phyloP scores from a whole-genome alignment of 1,140 invertebrate genomes.

The Potamilus streckersoni region DNA sequence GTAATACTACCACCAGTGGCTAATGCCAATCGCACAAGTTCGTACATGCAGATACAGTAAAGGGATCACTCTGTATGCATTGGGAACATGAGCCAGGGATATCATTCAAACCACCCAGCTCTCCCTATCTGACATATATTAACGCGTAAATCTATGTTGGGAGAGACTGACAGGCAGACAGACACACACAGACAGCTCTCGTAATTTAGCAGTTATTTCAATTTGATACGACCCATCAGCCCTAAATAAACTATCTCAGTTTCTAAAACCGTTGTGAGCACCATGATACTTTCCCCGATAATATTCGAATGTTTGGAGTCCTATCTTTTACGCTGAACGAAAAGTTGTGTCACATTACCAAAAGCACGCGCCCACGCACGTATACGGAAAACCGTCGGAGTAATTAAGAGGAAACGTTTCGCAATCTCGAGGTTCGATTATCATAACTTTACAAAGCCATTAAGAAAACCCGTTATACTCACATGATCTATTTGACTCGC shows the following conservation, averaged over 20 bases:
- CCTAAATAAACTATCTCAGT: not conserved
- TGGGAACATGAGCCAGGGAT: not conserved
- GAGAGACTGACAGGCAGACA: no score
- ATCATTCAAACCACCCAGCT: not conserved
- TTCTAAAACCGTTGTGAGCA: not conserved
- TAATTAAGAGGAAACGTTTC: no score
- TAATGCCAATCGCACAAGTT: no score
- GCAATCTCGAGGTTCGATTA: no score
- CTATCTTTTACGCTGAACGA: not conserved
- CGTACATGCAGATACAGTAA: no score
- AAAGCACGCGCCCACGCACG: not conserved
- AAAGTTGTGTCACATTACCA: not conserved
- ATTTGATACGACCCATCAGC: not conserved
- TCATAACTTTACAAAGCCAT: no score
- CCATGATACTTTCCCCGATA: no score
- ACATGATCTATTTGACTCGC: no score
- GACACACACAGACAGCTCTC: not conserved
- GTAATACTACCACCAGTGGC: no score
- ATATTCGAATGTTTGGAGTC: no score
- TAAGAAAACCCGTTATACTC: no score
- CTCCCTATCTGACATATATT: not conserved
- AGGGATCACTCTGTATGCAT: no score
- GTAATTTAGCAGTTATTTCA: not conserved
- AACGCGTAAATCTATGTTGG: not conserved
- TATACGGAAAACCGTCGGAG: not conserved